Base-by-base conservation (phyloP, 2,113 vertebrate species). In the human region DNA sequence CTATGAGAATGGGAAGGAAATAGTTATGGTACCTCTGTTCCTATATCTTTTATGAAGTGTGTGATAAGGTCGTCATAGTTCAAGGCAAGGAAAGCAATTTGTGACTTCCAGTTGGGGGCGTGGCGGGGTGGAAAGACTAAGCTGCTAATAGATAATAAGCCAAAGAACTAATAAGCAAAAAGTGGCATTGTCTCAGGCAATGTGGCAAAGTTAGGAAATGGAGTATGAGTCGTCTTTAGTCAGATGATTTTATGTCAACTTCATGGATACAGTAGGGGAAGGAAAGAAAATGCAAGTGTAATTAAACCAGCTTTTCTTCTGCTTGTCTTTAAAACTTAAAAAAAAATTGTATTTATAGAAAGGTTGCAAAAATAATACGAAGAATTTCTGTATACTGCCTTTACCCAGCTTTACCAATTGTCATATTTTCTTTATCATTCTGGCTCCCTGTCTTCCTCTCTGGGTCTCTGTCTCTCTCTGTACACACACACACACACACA, bases 321-420 rank as follows among this genome's bases (percentile, higher is more conserved):
- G 27, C 61, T 55, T 80, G 6, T 61, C 82, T 87, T 88, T 97
- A 87, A 90, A 86, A 72, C 61, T n/a, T 95, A n/a, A 79, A 86
- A 80, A 75, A 94, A 43, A 27, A 40, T 64, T 18, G 6, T 78
- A 80, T 87, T 90, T 93, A 43, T 17, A 38, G 45, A 93, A 93
- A 80, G 43, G 7, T 75, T 93, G 32, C n/a, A 89, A 64, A 88
- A 79, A 80, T 79, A 79, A 76, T 85, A 84, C 2, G 61, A 85
- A 90, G 45, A 93, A 94, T 87, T 64, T 40, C 14, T 87, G 18
- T 75, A 10, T 48, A 87, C 23, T 81, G 8, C 25, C 59, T 73
- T 85, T 66, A 35, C 38, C 16, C 16, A 73, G 61, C 81, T 38
- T 81, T 12, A 90, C 22, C 23, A 55, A 8, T 38, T 86, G 22